These are phyloP conservation scores for Epizoanthus scotinus DNA, from an alignment of 92 coral and sea anemone genomes.

Conservation along the genomic window DNA sequence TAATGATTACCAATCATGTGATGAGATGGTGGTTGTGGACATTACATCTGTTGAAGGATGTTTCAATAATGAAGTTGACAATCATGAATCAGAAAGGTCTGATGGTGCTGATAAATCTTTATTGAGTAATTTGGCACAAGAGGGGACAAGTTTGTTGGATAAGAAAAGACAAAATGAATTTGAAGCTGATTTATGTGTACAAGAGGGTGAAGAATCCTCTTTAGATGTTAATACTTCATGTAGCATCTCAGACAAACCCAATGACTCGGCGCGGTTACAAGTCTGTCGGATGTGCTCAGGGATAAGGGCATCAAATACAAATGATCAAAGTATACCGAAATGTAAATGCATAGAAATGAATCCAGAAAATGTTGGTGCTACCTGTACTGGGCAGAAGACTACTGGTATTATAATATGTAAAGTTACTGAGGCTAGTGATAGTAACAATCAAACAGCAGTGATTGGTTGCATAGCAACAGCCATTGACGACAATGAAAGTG, in stretches of 20 bases:
- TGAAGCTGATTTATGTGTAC: not conserved
- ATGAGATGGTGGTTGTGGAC: not conserved
- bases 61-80: not conserved
- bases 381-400: not conserved
- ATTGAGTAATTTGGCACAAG: not conserved
- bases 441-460: not conserved
- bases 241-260: not conserved
- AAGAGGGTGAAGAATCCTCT: not conserved
- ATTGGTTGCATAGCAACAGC: too few species aligned
- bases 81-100: too few species aligned
- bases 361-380: not conserved
- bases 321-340: not conserved
- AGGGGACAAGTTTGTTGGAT: not conserved
- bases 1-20: not conserved
- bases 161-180: not conserved
- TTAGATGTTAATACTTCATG: not conserved
- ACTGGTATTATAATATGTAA: too few species aligned
- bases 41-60: not conserved
- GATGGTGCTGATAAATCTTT: not conserved
- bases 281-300: not conserved
- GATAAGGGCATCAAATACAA: not conserved
- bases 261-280: not conserved
- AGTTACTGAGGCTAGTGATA: not conserved
- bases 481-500: too few species aligned
- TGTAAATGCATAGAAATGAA: not conserved